Evolutionary conservation across 1,140 invertebrate species (phyloP).

Genomic region (Atta cephalotes): DNA sequence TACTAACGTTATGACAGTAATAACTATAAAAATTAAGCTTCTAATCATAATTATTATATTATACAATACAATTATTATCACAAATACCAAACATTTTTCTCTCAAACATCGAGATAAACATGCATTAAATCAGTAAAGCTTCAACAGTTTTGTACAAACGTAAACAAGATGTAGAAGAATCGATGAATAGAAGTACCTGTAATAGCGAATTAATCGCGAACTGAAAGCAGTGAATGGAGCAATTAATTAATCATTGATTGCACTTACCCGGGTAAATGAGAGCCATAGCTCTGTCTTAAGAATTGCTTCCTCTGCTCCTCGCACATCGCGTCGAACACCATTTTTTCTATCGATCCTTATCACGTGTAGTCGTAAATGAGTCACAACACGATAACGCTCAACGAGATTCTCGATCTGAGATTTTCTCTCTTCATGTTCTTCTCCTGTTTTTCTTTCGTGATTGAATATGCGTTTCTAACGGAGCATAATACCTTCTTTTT

Average conservation of each 20-base stretch:
- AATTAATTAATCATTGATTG: background rate
- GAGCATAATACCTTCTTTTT: background rate
- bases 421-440: slow-evolving; percentile 25
- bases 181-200: background rate
- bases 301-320: slow-evolving; percentile 81
- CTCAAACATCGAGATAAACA: too few relatives aligned
- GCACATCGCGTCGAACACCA: slow-evolving; percentile 82
- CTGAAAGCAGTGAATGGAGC: background rate
- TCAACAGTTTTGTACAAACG: slow-evolving; percentile 13
- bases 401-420: background rate
- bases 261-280: slow-evolving; percentile 84
- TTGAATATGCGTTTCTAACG: slow-evolving; percentile 9
- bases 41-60: too few relatives aligned
- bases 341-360: slow-evolving; percentile 67
- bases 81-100: too few relatives aligned
- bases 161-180: background rate
- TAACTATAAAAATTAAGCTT: too few relatives aligned
- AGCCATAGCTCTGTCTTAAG: slow-evolving; percentile 81
- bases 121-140: background rate
- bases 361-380: background rate
- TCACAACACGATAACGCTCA: slow-evolving; percentile 5
- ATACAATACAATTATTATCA: too few relatives aligned
- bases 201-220: background rate
- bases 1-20: too few relatives aligned
- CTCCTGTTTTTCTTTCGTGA: slow-evolving; percentile 3